phyloP scores from a whole-genome alignment of 2,888 invertebrate genomes.

The Lepidochrysops patricia region DNA sequence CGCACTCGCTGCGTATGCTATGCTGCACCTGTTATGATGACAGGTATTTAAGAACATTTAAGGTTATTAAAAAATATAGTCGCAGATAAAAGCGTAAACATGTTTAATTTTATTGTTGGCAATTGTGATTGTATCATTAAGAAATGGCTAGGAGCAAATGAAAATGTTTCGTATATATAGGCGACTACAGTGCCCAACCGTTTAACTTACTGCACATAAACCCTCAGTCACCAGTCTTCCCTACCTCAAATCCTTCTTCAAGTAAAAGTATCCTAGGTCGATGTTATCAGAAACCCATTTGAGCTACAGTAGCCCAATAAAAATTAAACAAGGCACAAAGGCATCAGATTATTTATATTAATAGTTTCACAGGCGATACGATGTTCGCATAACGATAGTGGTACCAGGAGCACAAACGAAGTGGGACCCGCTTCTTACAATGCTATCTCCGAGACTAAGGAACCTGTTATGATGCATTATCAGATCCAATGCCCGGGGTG shows the following conservation, averaged over 20 bases:
- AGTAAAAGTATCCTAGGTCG: background rate
- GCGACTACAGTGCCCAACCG: no score
- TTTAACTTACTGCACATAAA: background rate
- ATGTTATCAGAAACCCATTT: background rate
- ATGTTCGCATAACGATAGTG: constrained; percentile 51
- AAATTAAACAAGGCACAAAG: constrained; percentile 10
- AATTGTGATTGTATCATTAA: background rate
- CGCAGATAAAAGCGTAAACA: background rate
- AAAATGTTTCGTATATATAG: no score
- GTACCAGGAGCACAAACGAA: constrained; percentile 65
- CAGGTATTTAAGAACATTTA: background rate
- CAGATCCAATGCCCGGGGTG: constrained; percentile 68
- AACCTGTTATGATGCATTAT: constrained; percentile 70
- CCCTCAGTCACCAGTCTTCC: background rate
- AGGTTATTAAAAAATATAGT: background rate
- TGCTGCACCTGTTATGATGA: background rate
- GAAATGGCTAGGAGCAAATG: background rate
- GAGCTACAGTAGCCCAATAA: background rate
- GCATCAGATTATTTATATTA: constrained; percentile 44
- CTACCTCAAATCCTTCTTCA: background rate
- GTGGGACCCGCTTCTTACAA: constrained; percentile 65
- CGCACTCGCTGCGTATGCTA: background rate
- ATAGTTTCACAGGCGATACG: constrained; percentile 55
- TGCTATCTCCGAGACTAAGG: constrained; percentile 62
- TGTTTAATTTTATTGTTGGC: background rate